Percentiles rank a stretch among this genome's conserved stretches.
Evolutionary conservation across 2,797 vertebrate species (phyloP).

Genomic region (Borostomias antarcticus): DNA sequence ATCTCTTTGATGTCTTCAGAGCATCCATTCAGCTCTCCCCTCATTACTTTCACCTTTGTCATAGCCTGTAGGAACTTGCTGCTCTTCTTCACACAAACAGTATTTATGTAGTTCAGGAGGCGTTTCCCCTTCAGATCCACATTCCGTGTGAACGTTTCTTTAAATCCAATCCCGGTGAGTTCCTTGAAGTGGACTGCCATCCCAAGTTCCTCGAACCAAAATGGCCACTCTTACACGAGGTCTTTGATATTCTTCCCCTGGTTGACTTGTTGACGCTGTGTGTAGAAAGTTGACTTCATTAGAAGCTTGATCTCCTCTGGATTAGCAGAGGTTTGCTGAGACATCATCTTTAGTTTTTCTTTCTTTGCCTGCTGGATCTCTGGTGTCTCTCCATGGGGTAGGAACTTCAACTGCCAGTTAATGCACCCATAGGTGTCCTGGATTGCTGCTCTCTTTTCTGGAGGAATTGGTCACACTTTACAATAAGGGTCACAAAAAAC

Average conservation of each 20-base stretch:
- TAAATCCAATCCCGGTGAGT: slow-evolving; percentile 15
- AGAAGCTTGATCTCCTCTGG: slow-evolving; percentile 35
- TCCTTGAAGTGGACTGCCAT: slow-evolving; percentile 37
- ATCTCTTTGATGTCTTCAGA: slow-evolving; percentile 35
- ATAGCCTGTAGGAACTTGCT: slow-evolving; percentile 26
- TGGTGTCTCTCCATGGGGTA: neutral
- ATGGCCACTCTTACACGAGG: slow-evolving; percentile 23
- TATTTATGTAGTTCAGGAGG: slow-evolving; percentile 31
- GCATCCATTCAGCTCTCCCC: slow-evolving; percentile 31
- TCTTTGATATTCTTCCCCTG: slow-evolving; percentile 34
- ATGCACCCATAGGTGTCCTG: neutral
- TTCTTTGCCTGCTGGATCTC: slow-evolving; percentile 26
- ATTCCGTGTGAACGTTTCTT: slow-evolving; percentile 33
- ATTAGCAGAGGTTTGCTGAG: slow-evolving; percentile 28
- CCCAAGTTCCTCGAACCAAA: slow-evolving; percentile 26
- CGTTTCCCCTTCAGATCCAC: slow-evolving; percentile 33
- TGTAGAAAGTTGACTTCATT: slow-evolving; percentile 45
- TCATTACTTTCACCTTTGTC: slow-evolving; percentile 22
- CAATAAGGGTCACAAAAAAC: too few relatives aligned
- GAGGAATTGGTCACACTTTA: too few relatives aligned
- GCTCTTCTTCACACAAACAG: slow-evolving; percentile 33
- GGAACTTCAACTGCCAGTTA: neutral
- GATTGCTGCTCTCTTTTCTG: slow-evolving; percentile 22
- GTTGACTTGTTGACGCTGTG: slow-evolving; percentile 36
- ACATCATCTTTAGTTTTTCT: slow-evolving; percentile 42